phyloP scores from a whole-genome alignment of 1,140 invertebrate genomes.

The Sminthurinus signatus region DNA sequence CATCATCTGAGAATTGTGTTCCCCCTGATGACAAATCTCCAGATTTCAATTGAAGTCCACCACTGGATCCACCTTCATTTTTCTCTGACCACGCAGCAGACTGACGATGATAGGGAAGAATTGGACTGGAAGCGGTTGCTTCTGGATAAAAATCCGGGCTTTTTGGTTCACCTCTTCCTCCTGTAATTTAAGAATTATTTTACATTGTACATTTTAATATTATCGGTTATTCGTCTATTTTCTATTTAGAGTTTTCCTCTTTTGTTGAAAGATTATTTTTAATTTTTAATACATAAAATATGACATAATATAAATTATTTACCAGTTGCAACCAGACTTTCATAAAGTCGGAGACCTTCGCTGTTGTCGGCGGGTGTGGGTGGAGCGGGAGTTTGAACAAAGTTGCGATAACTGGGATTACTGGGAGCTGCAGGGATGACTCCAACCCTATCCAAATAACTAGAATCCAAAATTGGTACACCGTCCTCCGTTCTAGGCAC shows the following conservation, averaged over 20 bases:
- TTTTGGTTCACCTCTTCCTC: constrained; percentile 33
- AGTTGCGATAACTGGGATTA: neutral
- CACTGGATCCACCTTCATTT: neutral
- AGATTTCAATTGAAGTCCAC: constrained; percentile 36
- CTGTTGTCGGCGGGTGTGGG: constrained; percentile 24
- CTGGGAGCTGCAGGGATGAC: neutral
- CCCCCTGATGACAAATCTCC: constrained; percentile 24
- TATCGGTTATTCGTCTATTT: too few relatives aligned
- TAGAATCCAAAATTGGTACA: constrained; percentile 33
- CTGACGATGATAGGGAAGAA: constrained; percentile 28
- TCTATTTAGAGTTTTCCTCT: too few relatives aligned
- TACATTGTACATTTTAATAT: too few relatives aligned
- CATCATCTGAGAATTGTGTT: constrained; percentile 26
- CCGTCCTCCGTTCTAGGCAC: constrained; percentile 28
- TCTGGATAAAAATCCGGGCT: neutral
- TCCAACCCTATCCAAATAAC: constrained; percentile 21
- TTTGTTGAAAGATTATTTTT: too few relatives aligned
- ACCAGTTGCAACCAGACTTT: constrained; percentile 32
- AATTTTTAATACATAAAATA: too few relatives aligned
- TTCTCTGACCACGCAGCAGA: constrained; percentile 39
- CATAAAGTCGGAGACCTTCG: constrained; percentile 36
- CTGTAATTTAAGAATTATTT: too few relatives aligned
- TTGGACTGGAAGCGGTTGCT: neutral
- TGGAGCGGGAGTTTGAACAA: neutral
- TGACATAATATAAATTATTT: too few relatives aligned